These are phyloP conservation scores for Beaufortia kweichowensis DNA, from an alignment of 2,113 vertebrate genomes.

Conservation along the genomic window DNA sequence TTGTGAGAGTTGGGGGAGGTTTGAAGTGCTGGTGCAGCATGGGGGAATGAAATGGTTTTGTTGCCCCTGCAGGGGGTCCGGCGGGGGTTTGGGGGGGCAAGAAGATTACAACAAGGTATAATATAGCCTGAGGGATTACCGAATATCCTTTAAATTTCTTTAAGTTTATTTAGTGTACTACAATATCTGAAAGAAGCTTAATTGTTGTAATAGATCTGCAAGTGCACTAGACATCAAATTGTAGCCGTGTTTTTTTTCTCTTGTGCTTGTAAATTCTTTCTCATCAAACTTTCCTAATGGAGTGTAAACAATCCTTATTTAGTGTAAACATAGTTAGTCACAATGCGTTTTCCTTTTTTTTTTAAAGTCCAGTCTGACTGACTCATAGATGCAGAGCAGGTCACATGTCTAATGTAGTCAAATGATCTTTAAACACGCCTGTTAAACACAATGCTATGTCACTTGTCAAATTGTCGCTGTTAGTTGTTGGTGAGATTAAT, in stretches of 20 bases:
- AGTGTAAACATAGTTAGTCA: conserved; percentile 1
- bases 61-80: not conserved
- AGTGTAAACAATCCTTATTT: conserved; percentile 3
- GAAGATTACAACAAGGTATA: not conserved
- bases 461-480: not conserved
- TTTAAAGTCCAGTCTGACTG: not conserved
- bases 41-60: conserved; percentile 1
- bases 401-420: conserved; percentile 18
- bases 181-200: not conserved
- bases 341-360: conserved; percentile 12
- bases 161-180: not conserved
- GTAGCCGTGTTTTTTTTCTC: not conserved
- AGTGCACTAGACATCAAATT: not conserved
- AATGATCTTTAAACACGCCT: not conserved
- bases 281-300: not conserved
- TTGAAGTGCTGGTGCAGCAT: not conserved
- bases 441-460: not conserved
- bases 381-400: not conserved
- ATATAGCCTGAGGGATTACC: not conserved
- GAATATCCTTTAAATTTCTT: not conserved
- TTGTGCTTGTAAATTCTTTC: not conserved
- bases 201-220: not conserved
- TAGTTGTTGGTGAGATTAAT: conserved; percentile 13
- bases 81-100: not conserved
- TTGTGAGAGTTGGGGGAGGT: not conserved